Conservation (phyloP, 1,140 invertebrate species). For the Drosophila tani region DNA sequence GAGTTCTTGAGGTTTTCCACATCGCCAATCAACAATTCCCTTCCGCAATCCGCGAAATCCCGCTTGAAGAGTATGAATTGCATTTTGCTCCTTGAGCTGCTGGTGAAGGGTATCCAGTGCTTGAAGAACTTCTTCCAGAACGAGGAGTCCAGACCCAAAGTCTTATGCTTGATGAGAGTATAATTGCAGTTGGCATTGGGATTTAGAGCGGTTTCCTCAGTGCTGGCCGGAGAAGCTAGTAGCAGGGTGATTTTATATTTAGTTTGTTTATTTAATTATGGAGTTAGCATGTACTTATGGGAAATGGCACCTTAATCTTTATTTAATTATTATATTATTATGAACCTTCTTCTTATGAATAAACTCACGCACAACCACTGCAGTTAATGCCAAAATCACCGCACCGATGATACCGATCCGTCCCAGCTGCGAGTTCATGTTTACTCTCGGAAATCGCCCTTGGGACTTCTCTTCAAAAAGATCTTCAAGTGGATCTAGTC, state of each 20-base stretch:
- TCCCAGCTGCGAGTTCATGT: conserved; percentile 39
- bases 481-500: conserved; percentile 18
- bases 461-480: conserved; percentile 2
- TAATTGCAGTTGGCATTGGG: conserved; percentile 60
- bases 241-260: neutral
- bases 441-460: neutral
- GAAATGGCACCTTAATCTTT: too few species aligned
- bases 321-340: too few species aligned
- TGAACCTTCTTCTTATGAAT: neutral
- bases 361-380: conserved; percentile 24
- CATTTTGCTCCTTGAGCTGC: conserved; percentile 67
- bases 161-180: conserved; percentile 57
- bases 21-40: conserved; percentile 67
- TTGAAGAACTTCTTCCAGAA: conserved; percentile 80
- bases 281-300: neutral
- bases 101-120: conserved; percentile 71
- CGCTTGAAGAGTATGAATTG: conserved; percentile 78
- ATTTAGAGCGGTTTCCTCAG: conserved; percentile 24
- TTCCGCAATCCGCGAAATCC: conserved; percentile 77
- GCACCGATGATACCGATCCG: conserved; percentile 12
- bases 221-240: conserved; percentile 23
- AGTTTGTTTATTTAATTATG: neutral
- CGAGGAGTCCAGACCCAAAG: conserved; percentile 62
- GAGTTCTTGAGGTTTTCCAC: conserved; percentile 64
- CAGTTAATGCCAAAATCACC: conserved; percentile 18